Percentiles rank a stretch among this genome's conserved stretches.
Evolutionary conservation across 2,888 invertebrate genomes (phyloP).

Genomic region (Idaea aversata): DNA sequence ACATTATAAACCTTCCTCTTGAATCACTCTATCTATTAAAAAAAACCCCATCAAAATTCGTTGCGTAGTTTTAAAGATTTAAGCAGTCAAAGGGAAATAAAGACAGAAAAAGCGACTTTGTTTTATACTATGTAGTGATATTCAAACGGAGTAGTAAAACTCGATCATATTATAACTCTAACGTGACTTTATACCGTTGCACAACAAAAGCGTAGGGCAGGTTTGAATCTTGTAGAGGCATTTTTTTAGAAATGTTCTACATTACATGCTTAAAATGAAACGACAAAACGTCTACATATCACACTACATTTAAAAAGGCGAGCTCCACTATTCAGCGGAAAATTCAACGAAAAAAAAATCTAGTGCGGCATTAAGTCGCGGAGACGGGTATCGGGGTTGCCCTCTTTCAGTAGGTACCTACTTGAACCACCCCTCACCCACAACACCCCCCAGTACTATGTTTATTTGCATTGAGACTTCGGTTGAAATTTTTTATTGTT

Average conservation of each 20-base stretch:
- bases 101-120: too few species aligned
- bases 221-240: not conserved
- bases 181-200: not conserved
- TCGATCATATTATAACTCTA: not conserved
- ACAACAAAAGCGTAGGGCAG: too few species aligned
- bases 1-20: too few species aligned
- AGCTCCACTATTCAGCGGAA: slow-evolving; percentile 31
- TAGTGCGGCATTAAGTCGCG: slow-evolving; percentile 68
- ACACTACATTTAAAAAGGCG: slow-evolving; percentile 13
- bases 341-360: slow-evolving; percentile 70
- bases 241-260: not conserved
- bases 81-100: too few species aligned
- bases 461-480: slow-evolving; percentile 72
- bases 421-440: slow-evolving; percentile 54
- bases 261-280: not conserved
- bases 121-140: too few species aligned
- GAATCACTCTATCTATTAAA: too few species aligned
- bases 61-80: too few species aligned
- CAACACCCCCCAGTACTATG: slow-evolving; percentile 46
- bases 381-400: slow-evolving; percentile 45
- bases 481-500: slow-evolving; percentile 15
- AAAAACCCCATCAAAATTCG: too few species aligned
- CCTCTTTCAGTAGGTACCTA: slow-evolving; percentile 60
- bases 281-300: not conserved
- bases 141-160: too few species aligned